Evolutionary conservation across 2,113 vertebrate genomes (phyloP), one percentile per base, ranked within the genome.

Genomic region (Psittacara wagleri): DNA sequence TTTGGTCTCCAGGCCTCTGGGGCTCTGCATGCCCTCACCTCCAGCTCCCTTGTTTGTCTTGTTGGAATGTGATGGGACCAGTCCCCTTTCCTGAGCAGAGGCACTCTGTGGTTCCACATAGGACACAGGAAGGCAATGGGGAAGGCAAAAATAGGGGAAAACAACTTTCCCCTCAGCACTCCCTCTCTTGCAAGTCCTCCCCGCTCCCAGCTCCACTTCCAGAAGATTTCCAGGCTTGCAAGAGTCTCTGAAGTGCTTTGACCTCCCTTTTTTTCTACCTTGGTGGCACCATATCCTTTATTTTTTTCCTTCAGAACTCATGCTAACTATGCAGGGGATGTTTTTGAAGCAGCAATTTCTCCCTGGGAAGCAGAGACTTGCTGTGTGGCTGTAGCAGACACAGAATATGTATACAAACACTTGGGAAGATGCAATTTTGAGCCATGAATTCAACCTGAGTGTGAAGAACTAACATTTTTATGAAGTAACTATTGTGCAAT

Each of bases 221-320:
- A 81, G 57, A 70, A 74, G 14, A 17, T 83, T 86, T 63, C 17
- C n/a, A 85, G 74, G 39, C 35, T 61, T 80, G 12, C 3, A 7
- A 0, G 2, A 88, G 25, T 63, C n/a, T 86, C 74, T 85, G 69
- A 77, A 85, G 88, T 2, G 4, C 29, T 74, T 46, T 90, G 90
- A 86, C 79, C 88, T 90, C 59, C 35, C 83, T 92, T 95, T 66
- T 57, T 66, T 57, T 35, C 75, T 67, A 9, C 67, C 31, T 63
- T 59, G 39, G 29, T 76, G 66, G 67, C 57, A 79, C 64, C 1
- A 1, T 6, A 28, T 1, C 4, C 72, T 96, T 92, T 74, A 83
- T 93, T 86, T 25, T 86, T 24, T 88, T 67, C 63, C 88, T 93
- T 92, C 72, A 92, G 44, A 90, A 88, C 55, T 80, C 75, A 49